Base-by-base conservation (phyloP, 2,888 invertebrate species). In the Horisme vitalbata region DNA sequence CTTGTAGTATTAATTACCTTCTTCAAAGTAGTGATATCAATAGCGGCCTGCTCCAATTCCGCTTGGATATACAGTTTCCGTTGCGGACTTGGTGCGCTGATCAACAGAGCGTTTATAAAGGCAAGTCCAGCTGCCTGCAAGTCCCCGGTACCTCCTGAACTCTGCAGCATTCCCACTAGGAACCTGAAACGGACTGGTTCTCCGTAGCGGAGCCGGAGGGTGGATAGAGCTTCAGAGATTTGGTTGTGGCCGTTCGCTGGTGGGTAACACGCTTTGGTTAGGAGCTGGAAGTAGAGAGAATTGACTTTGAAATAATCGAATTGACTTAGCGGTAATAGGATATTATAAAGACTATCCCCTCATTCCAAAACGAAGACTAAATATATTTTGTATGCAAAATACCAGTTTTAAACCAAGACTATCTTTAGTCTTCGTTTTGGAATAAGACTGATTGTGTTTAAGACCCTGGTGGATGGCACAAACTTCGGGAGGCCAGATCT, bases 181-280 rank as follows among this genome's bases (percentile, higher is more conserved):
- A 98, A 95, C 50, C 97, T 92, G 83, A 98, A 98, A 71, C 97
- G 92, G 4, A 97, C 97, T 0, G 97, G 97, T 75, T 98, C 98
- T 2, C 97, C 97, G 72, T 96, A 96, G 47, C 97, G 92, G 4
- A 98, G 89, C 23, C 97, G 91, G 38, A 98, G 90, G 0, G 97
- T 96, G 0, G 97, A 96, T 57, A 98, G 92, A 0, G 98, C 97
- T 78, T 98, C 98, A 0, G 97, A 95, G 9, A 98, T 96, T 54
- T 95, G 94, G 24, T 93, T 92, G 83, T 97, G 96, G 0, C 97
- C 97, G 41, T 90, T 91, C 0, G 92, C 92, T 5, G 93, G 91
- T 8, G 93, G 85, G 50, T 95, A 94, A 75, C 97, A 96, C 10
- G 95, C 94, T 72, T 94, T 94, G 33, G 96, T 95, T 59, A 98